Percentiles rank a stretch among this genome's conserved stretches.
Evolutionary conservation across 2,113 vertebrate species (phyloP).

Genomic region (Rhinichthys klamathensis): DNA sequence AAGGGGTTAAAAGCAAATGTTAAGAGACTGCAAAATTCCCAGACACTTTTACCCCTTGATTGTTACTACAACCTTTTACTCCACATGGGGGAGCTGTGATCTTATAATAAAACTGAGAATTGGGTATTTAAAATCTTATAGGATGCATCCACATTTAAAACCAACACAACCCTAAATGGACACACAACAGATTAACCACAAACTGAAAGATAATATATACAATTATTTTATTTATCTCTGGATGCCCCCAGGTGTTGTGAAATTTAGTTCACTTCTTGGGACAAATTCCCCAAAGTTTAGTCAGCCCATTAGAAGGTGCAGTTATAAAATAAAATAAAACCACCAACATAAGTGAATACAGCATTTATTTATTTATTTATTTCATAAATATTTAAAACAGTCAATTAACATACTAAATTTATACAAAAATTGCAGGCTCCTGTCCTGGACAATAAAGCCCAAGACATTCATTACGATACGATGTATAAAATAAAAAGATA

Average conservation of each 20-base stretch:
- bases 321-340: constrained; percentile 14
- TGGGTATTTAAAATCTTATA: background rate
- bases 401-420: constrained; percentile 59
- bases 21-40: background rate
- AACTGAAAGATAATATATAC: background rate
- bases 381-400: constrained; percentile 73
- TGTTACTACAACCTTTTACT: background rate
- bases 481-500: constrained; percentile 14
- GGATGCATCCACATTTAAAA: background rate
- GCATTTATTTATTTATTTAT: constrained; percentile 72
- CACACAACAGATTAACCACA: background rate
- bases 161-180: background rate
- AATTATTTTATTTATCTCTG: background rate
- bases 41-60: background rate
- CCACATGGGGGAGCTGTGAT: constrained; percentile 38
- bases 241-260: background rate
- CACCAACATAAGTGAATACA: constrained; percentile 52
- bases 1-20: no score
- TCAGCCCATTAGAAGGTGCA: background rate
- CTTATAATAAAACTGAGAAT: background rate
- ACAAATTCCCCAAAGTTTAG: background rate
- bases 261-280: background rate
- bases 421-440: constrained; percentile 57
- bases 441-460: constrained; percentile 49
- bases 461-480: constrained; percentile 56